phyloP scores from a whole-genome alignment of 2,797 vertebrate genomes.

The Diceros bicornis region DNA sequence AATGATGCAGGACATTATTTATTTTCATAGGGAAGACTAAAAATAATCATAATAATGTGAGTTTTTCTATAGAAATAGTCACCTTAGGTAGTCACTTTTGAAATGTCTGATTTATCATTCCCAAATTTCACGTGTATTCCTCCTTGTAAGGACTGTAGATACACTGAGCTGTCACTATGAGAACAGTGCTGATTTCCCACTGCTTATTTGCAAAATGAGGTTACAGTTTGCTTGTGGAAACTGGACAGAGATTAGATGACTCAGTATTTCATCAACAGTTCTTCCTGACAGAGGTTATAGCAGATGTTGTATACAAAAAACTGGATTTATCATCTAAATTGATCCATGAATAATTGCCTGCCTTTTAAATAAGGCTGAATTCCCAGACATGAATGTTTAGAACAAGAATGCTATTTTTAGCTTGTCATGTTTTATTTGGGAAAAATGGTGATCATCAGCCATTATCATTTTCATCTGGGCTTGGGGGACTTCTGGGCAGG shows the following conservation, averaged over 20 bases:
- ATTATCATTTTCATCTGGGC: slow-evolving; percentile 19
- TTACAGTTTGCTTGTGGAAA: slow-evolving; percentile 78
- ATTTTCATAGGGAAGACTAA: slow-evolving; percentile 27
- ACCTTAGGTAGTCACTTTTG: not conserved
- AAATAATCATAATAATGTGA: not conserved
- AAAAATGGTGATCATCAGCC: not conserved
- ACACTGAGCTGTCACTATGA: slow-evolving; percentile 84
- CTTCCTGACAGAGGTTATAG: slow-evolving; percentile 80
- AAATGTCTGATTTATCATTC: slow-evolving; percentile 13
- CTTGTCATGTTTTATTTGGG: slow-evolving; percentile 46
- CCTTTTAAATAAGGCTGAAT: slow-evolving; percentile 77
- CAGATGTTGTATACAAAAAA: slow-evolving; percentile 25
- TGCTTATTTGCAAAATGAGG: slow-evolving; percentile 74
- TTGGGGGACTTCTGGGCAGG: not conserved
- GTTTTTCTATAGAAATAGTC: not conserved
- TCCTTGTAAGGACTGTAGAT: slow-evolving; percentile 48
- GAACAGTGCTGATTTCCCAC: slow-evolving; percentile 78
- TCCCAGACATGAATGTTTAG: slow-evolving; percentile 55
- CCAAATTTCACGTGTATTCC: not conserved
- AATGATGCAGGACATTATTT: not conserved
- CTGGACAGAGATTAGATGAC: slow-evolving; percentile 80
- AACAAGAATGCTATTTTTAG: not conserved
- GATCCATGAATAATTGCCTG: slow-evolving; percentile 79
- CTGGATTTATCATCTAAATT: slow-evolving; percentile 64
- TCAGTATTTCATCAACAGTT: slow-evolving; percentile 81